These are phyloP conservation scores for Pheosia tremula DNA, from an alignment of 2,888 invertebrate genomes.

Conservation along the genomic window DNA sequence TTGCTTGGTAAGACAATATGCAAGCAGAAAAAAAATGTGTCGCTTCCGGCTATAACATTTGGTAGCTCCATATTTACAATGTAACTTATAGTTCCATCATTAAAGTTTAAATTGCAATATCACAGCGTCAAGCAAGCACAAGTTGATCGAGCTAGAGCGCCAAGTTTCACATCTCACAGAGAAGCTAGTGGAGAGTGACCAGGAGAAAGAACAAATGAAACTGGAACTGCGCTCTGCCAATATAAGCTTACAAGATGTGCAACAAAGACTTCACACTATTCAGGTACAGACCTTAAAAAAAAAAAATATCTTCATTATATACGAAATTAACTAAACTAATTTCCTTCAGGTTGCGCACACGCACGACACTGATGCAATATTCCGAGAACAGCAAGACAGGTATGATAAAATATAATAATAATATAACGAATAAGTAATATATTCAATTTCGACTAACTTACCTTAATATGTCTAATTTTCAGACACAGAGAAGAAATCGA, in stretches of 20 bases:
- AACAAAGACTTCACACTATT: constrained; percentile 71
- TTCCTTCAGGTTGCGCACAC: constrained; percentile 67
- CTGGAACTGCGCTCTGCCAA: constrained; percentile 71
- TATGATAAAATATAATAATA: constrained; percentile 27
- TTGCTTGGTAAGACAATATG: constrained; percentile 79
- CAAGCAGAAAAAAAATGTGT: no score
- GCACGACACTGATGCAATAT: constrained; percentile 76
- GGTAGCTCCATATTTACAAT: no score
- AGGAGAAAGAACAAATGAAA: constrained; percentile 72
- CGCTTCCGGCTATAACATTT: no score
- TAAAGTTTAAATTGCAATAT: neutral
- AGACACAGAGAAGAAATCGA: constrained; percentile 82
- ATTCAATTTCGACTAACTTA: neutral
- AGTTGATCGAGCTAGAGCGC: constrained; percentile 71
- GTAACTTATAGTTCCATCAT: no score
- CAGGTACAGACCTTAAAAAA: constrained; percentile 50
- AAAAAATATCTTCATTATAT: no score
- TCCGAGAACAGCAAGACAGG: constrained; percentile 80
- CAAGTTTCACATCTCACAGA: constrained; percentile 59
- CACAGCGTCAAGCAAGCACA: constrained; percentile 74
- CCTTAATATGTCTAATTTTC: constrained; percentile 31
- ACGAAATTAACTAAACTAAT: neutral
- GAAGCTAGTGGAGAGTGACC: constrained; percentile 61
- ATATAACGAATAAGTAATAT: neutral
- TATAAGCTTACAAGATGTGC: constrained; percentile 72